phyloP scores from a whole-genome alignment of 2,888 invertebrate species.

The Homarus gammarus region DNA sequence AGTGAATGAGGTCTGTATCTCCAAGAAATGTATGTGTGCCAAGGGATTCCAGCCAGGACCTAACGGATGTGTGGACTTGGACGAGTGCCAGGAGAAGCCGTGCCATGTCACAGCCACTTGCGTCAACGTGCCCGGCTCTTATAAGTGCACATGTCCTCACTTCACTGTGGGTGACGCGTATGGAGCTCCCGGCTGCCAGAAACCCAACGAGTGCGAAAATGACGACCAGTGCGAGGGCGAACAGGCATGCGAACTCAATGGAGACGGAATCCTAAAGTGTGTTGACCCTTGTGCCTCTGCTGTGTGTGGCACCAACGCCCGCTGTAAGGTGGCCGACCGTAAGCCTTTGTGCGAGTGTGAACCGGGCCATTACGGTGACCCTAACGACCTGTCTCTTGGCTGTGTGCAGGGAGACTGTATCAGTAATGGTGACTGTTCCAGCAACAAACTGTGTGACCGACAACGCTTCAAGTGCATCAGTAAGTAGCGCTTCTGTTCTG shows the following conservation, averaged over 20 bases:
- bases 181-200: conserved; percentile 84
- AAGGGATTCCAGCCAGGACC: conserved; percentile 84
- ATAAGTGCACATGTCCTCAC: conserved; percentile 88
- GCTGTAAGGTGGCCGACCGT: conserved; percentile 87
- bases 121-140: conserved; percentile 89
- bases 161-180: conserved; percentile 87
- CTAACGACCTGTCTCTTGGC: conserved; percentile 86
- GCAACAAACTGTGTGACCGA: conserved; percentile 87
- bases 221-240: conserved; percentile 88
- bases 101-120: conserved; percentile 91
- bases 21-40: conserved; percentile 84
- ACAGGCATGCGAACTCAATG: conserved; percentile 83
- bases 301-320: conserved; percentile 87
- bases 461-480: conserved; percentile 82
- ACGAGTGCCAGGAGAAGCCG: conserved; percentile 84
- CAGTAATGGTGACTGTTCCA: conserved; percentile 86
- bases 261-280: conserved; percentile 83
- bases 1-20: conserved; percentile 87
- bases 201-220: conserved; percentile 87
- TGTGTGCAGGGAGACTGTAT: conserved; percentile 94
- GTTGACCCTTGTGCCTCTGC: conserved; percentile 87
- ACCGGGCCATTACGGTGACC: conserved; percentile 90
- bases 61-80: conserved; percentile 88
- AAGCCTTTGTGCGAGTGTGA: conserved; percentile 88
- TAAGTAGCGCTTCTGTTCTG: conserved; percentile 82